phyloP scores from a whole-genome alignment of 1,140 invertebrate genomes.

The Caerostris darwini region DNA sequence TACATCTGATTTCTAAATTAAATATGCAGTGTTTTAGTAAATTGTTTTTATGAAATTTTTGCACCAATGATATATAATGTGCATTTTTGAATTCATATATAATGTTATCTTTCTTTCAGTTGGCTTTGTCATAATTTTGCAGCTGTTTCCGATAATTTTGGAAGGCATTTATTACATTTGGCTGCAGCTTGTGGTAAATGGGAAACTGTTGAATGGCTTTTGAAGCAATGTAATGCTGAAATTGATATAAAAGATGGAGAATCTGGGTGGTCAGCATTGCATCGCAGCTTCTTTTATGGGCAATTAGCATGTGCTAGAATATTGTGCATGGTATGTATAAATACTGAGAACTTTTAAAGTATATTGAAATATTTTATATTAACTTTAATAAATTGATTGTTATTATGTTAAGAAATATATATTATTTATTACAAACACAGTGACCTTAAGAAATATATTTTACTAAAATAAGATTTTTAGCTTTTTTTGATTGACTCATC shows the following conservation, averaged over 20 bases:
- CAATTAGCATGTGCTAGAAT: slow-evolving; percentile 86
- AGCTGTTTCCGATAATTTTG: slow-evolving; percentile 82
- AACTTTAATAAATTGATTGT: neutral
- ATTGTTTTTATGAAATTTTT: no score
- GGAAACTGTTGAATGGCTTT: slow-evolving; percentile 86
- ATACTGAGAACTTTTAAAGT: neutral
- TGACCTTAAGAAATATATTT: no score
- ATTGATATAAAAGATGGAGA: slow-evolving; percentile 86
- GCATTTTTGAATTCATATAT: no score
- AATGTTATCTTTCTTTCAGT: slow-evolving; percentile 42
- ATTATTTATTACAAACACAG: no score
- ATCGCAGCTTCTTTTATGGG: slow-evolving; percentile 89
- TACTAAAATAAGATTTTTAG: no score
- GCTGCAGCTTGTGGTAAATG: slow-evolving; percentile 86
- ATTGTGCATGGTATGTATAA: slow-evolving; percentile 84
- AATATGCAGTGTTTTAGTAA: no score
- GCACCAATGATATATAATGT: no score
- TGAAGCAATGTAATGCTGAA: slow-evolving; percentile 84
- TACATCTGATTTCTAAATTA: no score
- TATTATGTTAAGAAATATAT: neutral
- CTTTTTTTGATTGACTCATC: no score
- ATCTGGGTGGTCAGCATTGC: slow-evolving; percentile 89
- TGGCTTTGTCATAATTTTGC: slow-evolving; percentile 77
- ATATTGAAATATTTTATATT: neutral
- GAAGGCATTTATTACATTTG: slow-evolving; percentile 87